phyloP scores from a whole-genome alignment of 2,797 vertebrate genomes.

The Pseudotriccus pelzelni region DNA sequence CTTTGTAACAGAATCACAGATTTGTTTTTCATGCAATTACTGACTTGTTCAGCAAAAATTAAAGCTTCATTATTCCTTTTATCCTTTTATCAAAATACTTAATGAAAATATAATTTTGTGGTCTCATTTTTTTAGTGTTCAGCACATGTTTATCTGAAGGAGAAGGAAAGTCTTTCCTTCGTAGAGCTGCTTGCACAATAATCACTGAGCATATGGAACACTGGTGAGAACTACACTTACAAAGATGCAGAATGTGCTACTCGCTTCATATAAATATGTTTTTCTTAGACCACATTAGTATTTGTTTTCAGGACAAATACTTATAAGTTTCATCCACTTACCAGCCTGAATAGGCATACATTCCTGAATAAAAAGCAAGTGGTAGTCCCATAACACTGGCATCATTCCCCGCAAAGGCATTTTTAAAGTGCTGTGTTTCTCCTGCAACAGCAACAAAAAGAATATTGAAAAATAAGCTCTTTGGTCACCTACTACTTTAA shows the following conservation, averaged over 20 bases:
- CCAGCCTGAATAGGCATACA: slow-evolving; percentile 98
- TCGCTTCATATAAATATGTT: neutral
- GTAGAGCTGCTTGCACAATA: neutral
- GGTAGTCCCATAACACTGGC: slow-evolving; percentile 85
- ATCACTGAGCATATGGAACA: neutral
- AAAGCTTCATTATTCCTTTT: neutral
- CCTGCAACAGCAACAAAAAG: slow-evolving; percentile 77
- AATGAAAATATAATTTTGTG: neutral
- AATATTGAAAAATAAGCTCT: neutral
- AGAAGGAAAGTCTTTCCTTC: neutral
- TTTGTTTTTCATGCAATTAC: neutral
- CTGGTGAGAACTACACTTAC: neutral
- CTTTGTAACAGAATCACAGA: neutral
- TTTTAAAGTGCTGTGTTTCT: slow-evolving; percentile 89
- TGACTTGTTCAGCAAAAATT: neutral
- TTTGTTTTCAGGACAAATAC: neutral
- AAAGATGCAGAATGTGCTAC: neutral
- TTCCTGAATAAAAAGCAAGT: slow-evolving; percentile 95
- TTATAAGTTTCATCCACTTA: slow-evolving; percentile 67
- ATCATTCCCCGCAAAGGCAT: slow-evolving; percentile 84
- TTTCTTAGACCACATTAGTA: neutral
- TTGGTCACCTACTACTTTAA: neutral
- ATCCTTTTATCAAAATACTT: neutral
- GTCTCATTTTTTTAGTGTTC: neutral
- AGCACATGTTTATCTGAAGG: neutral